Base-by-base conservation (phyloP, 2,113 vertebrate species). In the Bubo scandiacus region DNA sequence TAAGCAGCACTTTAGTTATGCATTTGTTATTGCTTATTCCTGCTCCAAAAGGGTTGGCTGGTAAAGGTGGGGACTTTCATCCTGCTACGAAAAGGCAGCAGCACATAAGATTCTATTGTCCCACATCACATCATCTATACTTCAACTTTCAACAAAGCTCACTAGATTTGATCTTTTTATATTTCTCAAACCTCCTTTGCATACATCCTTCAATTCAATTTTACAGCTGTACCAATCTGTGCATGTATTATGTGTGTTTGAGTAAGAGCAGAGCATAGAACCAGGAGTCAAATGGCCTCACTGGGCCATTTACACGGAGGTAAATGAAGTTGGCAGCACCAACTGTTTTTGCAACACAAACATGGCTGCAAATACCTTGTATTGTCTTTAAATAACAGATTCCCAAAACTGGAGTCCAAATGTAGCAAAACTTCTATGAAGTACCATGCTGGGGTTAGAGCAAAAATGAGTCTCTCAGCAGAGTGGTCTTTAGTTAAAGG, bases 401-500 rank as follows among this genome's bases (percentile, higher is more conserved):
- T 92, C 26, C 47, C 51, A 78, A 34, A 66, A 32, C 13, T 32
- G 59, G 29, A 62, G 8, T 89, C 73, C 92, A 96, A 91, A 92
- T 73, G 88, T 25, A 78, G 70, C 18, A 58, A 43, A 81, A 67
- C 27, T 85, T 83, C 38, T 16, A 8, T n/a, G 29, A 68, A 86
- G 86, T 45, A 74, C 36, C 77, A 38, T 0, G 25, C 71, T 68
- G n/a, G 23, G 42, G 32, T 73, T 82, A 32, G 55, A 90, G 82
- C 81, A 65, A 80, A 90, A 94, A 86, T 65, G 20, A 93, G 36
- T 72, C 78, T 85, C 45, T 65, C 34, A 59, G 86, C 45, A 85
- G 43, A 63, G 20, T 54, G 74, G 38, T 66, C 91, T 91, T 95
- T 74, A 93, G 42, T n/a, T 88, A 93, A 95, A 92, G 81, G 67